phyloP scores from a whole-genome alignment of 2,888 invertebrate species.

The Xestia sexstrigata region DNA sequence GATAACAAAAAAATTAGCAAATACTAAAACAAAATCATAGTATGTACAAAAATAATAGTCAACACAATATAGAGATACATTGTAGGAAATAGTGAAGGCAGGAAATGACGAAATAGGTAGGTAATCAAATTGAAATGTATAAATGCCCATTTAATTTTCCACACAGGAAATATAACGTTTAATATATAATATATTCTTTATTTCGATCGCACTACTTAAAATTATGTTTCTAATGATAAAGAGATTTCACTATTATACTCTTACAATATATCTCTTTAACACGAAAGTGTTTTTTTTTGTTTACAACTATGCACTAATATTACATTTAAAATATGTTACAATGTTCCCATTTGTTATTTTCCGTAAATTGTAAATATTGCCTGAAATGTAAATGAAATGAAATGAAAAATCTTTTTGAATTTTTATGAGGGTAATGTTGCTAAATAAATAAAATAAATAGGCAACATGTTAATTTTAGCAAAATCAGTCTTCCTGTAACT shows the following conservation, averaged over 20 bases:
- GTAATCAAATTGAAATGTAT: slow-evolving; percentile 83
- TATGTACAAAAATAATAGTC: slow-evolving; percentile 81
- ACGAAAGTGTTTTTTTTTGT: slow-evolving; percentile 77
- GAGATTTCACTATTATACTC: slow-evolving; percentile 84
- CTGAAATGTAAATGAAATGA: slow-evolving; percentile 73
- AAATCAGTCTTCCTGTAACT: slow-evolving; percentile 79
- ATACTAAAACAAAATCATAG: slow-evolving; percentile 64
- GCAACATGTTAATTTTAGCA: slow-evolving; percentile 64
- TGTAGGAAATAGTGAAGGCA: slow-evolving; percentile 81
- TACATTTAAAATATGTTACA: slow-evolving; percentile 90
- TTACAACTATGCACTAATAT: slow-evolving; percentile 89
- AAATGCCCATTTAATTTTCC: slow-evolving; percentile 87
- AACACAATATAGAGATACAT: slow-evolving; percentile 80
- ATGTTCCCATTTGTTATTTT: slow-evolving; percentile 90
- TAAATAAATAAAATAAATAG: slow-evolving; percentile 60
- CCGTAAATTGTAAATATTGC: slow-evolving; percentile 75
- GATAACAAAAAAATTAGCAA: slow-evolving; percentile 73
- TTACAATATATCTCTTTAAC: slow-evolving; percentile 87
- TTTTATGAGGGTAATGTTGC: slow-evolving; percentile 57
- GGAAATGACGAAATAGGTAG: slow-evolving; percentile 77
- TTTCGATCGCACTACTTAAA: slow-evolving; percentile 84
- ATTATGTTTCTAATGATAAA: slow-evolving; percentile 86
- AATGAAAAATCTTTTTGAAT: slow-evolving; percentile 48
- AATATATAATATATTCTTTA: slow-evolving; percentile 81
- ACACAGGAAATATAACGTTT: slow-evolving; percentile 82